These are phyloP conservation scores for Columbina picui DNA, from an alignment of 2,113 vertebrate genomes.

Conservation along the genomic window DNA sequence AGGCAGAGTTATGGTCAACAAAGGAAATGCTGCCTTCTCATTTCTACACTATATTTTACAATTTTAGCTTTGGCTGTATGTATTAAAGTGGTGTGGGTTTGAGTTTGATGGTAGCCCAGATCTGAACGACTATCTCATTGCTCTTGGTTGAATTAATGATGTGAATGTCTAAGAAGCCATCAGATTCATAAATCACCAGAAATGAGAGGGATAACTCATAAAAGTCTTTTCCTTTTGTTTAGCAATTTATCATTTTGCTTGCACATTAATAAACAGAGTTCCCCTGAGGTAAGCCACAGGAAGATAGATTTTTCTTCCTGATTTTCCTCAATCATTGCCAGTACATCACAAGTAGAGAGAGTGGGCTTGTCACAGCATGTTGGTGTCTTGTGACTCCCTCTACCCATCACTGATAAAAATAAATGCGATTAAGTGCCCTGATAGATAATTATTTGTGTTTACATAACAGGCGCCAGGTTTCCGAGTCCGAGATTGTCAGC, in stretches of 20 bases:
- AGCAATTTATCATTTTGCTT: constrained; percentile 86
- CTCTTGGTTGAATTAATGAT: constrained; percentile 90
- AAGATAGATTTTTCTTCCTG: constrained; percentile 86
- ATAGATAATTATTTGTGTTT: constrained; percentile 73
- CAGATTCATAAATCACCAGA: constrained; percentile 95
- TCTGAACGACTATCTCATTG: constrained; percentile 77
- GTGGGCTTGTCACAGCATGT: constrained; percentile 59
- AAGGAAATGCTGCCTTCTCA: not conserved
- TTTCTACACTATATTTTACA: not conserved
- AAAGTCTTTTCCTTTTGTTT: constrained; percentile 86
- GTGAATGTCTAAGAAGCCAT: constrained; percentile 82
- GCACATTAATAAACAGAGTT: constrained; percentile 88
- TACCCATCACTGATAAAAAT: constrained; percentile 23
- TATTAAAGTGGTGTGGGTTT: constrained; percentile 32
- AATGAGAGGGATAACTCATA: constrained; percentile 90
- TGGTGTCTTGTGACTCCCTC: constrained; percentile 34
- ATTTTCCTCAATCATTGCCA: constrained; percentile 80
- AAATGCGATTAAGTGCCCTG: not conserved
- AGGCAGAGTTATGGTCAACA: not conserved
- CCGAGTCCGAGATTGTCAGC: constrained; percentile 89
- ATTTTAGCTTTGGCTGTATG: not conserved
- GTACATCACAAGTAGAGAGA: constrained; percentile 78
- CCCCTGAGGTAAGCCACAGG: constrained; percentile 80
- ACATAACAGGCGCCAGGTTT: constrained; percentile 85
- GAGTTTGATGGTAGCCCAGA: constrained; percentile 27